phyloP scores from a whole-genome alignment of 2,113 vertebrate genomes.

The Trichomycterus rosablanca region DNA sequence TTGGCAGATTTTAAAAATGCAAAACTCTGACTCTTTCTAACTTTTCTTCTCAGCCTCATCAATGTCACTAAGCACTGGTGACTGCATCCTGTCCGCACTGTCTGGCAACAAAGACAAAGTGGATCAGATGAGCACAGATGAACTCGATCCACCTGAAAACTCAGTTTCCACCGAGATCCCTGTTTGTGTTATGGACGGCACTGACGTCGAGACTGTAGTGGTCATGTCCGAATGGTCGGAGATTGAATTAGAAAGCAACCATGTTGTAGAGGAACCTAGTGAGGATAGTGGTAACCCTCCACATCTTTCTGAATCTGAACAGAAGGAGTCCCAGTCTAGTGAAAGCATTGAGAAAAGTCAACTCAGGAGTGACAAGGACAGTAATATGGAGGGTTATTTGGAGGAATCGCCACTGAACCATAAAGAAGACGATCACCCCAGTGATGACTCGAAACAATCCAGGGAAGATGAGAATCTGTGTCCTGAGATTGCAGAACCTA shows the following conservation, averaged over 20 bases:
- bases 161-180: not conserved
- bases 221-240: conserved; percentile 12
- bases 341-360: not conserved
- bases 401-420: not conserved
- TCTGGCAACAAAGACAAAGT: not conserved
- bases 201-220: conserved; percentile 14
- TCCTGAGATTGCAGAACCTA: not conserved
- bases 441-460: too few species aligned
- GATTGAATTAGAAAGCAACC: not conserved
- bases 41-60: not conserved
- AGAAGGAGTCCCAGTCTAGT: not conserved
- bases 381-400: not conserved
- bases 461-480: not conserved
- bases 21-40: too few species aligned
- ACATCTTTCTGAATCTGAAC: not conserved
- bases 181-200: conserved; percentile 4
- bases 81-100: conserved; percentile 23
- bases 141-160: not conserved
- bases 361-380: not conserved
- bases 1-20: too few species aligned
- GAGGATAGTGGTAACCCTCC: not conserved
- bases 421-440: not conserved
- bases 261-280: not conserved
- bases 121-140: not conserved
- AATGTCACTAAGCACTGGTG: not conserved